A percentile compares a stretch with the other conserved stretches of the same genome.
These are phyloP conservation scores for Verasper variegatus DNA, from an alignment of 2,113 vertebrate genomes.

Conservation along the genomic window DNA sequence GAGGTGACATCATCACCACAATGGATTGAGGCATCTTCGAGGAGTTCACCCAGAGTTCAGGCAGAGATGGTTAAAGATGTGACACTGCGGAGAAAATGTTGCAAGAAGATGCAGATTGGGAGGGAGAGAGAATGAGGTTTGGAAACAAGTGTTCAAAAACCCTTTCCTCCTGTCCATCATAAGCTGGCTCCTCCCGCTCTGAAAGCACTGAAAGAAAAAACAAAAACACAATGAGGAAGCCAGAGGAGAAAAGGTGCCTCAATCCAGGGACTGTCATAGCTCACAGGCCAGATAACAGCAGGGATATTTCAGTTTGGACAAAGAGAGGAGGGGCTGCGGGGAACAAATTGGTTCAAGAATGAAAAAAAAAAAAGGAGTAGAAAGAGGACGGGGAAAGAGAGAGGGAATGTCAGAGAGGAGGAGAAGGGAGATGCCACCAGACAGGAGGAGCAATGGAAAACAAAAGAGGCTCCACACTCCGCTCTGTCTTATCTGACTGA, in stretches of 20 bases:
- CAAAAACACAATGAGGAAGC: conserved; percentile 65
- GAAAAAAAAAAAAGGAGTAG: conserved; percentile 29
- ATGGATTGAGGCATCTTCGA: conserved; percentile 52
- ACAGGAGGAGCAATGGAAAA: conserved; percentile 81
- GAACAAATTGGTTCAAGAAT: conserved; percentile 31
- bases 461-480: conserved; percentile 82
- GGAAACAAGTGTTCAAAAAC: conserved; percentile 7
- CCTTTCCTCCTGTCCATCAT: conserved; percentile 29
- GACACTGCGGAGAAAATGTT: neutral
- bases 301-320: conserved; percentile 69
- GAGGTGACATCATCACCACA: conserved; percentile 74
- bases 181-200: conserved; percentile 3
- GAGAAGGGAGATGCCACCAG: conserved; percentile 71
- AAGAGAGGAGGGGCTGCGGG: conserved; percentile 37
- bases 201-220: conserved; percentile 30
- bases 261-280: conserved; percentile 52
- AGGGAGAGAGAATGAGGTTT: neutral
- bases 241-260: conserved; percentile 57
- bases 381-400: conserved; percentile 39
- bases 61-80: conserved; percentile 9
- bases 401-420: conserved; percentile 51
- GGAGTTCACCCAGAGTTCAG: conserved; percentile 71
- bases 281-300: conserved; percentile 56
- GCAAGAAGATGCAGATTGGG: neutral
- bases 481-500: conserved; percentile 82